phyloP scores from a whole-genome alignment of 2,113 vertebrate genomes.

The Melierax canorus region DNA sequence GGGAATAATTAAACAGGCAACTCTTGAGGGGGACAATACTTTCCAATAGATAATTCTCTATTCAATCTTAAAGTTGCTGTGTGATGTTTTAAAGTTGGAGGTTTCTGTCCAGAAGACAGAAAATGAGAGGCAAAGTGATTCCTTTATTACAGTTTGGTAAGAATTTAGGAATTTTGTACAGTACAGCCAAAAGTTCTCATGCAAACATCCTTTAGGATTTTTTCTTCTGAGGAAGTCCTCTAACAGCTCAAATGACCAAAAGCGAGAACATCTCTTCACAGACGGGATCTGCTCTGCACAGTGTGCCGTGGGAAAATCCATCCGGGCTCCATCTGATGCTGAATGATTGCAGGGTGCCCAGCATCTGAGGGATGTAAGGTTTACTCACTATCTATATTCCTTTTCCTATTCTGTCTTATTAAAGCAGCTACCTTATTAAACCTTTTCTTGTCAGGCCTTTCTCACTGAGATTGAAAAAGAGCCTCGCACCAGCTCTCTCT shows the following conservation, averaged over 20 bases:
- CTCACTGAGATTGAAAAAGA: not conserved
- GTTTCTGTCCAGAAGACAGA: not conserved
- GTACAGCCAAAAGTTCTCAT: not conserved
- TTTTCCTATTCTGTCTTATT: not conserved
- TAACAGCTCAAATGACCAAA: not conserved
- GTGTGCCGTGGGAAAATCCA: not conserved
- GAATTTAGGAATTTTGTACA: not conserved
- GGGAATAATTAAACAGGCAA: not conserved
- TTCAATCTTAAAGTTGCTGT: not conserved
- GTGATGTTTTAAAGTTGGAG: not conserved
- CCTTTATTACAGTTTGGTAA: not conserved
- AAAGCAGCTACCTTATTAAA: not conserved
- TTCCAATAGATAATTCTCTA: not conserved
- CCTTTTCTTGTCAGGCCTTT: not conserved
- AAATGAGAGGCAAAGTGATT: not conserved
- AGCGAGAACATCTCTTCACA: not conserved
- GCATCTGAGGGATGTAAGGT: not conserved
- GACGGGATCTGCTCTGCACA: not conserved
- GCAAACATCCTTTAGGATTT: not conserved
- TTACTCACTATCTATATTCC: not conserved
- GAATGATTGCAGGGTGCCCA: not conserved
- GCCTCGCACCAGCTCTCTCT: fast-evolving
- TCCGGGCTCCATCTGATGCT: fast-evolving
- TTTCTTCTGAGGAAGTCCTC: not conserved
- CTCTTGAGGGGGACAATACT: not conserved